phyloP scores from a whole-genome alignment of 2,888 invertebrate genomes.

The Flabesymbios commensalis region DNA sequence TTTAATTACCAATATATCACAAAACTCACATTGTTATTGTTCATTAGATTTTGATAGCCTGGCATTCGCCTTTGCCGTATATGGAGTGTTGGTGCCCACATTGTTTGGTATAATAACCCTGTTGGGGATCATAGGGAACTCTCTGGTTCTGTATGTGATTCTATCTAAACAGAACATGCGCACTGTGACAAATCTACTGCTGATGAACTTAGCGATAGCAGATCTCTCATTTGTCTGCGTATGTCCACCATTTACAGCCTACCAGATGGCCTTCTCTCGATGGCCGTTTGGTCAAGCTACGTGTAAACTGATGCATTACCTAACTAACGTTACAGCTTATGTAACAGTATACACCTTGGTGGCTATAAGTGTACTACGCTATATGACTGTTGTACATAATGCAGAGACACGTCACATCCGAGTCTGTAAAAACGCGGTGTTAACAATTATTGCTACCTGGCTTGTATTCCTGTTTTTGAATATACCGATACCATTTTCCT shows the following conservation, averaged over 20 bases:
- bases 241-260: conserved; percentile 88
- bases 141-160: conserved; percentile 82
- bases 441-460: conserved; percentile 15
- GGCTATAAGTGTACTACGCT: conserved; percentile 23
- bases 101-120: conserved; percentile 82
- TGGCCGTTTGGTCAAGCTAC: conserved; percentile 88
- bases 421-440: conserved; percentile 77
- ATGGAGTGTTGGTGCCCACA: conserved; percentile 51
- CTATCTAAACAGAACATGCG: conserved; percentile 85
- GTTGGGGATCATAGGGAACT: conserved; percentile 81
- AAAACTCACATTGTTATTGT: no score
- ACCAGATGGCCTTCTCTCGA: conserved; percentile 65
- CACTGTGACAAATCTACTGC: conserved; percentile 80
- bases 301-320: conserved; percentile 87
- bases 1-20: no score
- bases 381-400: conserved; percentile 30
- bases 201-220: conserved; percentile 84
- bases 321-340: conserved; percentile 87
- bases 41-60: no score
- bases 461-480: conserved; percentile 13
- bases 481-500: conserved; percentile 13
- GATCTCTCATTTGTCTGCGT: conserved; percentile 86
- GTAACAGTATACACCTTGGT: conserved; percentile 77
- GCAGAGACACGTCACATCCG: conserved; percentile 71
- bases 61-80: no score